phyloP scores from a whole-genome alignment of 2,797 vertebrate species.

The Microtus californicus region DNA sequence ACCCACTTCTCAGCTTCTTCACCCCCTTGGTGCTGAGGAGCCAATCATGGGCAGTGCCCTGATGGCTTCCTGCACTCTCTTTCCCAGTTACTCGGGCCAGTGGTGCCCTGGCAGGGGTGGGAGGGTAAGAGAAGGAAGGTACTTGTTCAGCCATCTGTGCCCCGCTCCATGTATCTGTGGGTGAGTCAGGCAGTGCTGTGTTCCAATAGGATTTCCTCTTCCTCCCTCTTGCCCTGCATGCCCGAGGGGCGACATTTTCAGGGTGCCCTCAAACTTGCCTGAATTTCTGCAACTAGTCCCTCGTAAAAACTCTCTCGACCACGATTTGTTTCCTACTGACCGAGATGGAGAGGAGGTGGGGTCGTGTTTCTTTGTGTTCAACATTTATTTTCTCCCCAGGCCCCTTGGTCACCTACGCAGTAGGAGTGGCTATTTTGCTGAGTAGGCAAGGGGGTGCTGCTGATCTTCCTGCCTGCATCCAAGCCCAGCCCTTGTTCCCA shows the following conservation, averaged over 20 bases:
- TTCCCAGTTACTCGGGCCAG: neutral
- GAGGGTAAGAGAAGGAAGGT: neutral
- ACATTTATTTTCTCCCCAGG: neutral
- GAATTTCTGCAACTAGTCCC: neutral
- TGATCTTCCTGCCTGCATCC: fast-evolving
- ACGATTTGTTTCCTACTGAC: neutral
- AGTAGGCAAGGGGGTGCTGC: neutral
- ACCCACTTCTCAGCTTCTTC: neutral
- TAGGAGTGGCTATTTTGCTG: neutral
- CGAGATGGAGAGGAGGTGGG: neutral
- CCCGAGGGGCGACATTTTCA: neutral
- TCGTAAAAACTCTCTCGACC: neutral
- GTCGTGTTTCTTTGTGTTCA: neutral
- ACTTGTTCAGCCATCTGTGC: too few relatives aligned
- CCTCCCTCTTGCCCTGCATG: neutral
- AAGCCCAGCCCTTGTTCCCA: fast-evolving
- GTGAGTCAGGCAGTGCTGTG: neutral
- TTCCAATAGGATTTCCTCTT: neutral
- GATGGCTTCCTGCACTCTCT: neutral
- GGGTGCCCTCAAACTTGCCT: neutral
- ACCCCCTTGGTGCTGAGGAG: neutral
- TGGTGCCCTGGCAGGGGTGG: neutral
- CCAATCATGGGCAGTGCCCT: neutral
- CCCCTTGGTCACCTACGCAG: neutral
- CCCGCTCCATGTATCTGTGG: neutral